phyloP scores from a whole-genome alignment of 2,113 vertebrate species.

The Oncorhynchus mykiss region DNA sequence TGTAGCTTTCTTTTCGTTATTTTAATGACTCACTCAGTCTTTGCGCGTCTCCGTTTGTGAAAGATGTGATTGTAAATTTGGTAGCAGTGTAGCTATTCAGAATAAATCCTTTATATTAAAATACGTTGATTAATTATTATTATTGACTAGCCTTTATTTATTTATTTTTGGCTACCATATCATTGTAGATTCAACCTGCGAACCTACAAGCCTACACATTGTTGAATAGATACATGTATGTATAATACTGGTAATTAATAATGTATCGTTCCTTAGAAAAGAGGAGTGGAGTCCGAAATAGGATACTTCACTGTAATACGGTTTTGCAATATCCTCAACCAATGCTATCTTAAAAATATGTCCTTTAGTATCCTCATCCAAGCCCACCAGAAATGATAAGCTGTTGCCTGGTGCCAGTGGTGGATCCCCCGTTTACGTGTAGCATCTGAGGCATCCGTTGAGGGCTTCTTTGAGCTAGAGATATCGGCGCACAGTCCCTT shows the following conservation, averaged over 20 bases:
- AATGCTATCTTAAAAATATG: background rate
- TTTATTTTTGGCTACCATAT: conserved; percentile 29
- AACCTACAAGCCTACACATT: conserved; percentile 34
- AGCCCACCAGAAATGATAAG: conserved; percentile 15
- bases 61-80: background rate
- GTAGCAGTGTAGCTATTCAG: conserved; percentile 5
- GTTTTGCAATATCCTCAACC: conserved; percentile 34
- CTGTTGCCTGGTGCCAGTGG: conserved; percentile 43
- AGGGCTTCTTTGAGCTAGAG: conserved; percentile 37
- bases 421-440: conserved; percentile 46
- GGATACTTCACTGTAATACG: conserved; percentile 50
- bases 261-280: conserved; percentile 54
- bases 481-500: conserved; percentile 37
- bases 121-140: conserved; percentile 5
- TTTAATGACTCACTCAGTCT: background rate
- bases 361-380: conserved; percentile 28
- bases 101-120: background rate
- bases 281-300: background rate
- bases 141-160: conserved; percentile 29
- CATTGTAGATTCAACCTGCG: conserved; percentile 32
- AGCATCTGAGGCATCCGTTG: conserved; percentile 57
- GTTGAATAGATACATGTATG: background rate
- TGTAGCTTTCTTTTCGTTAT: background rate
- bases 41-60: conserved; percentile 1
- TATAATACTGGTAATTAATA: conserved; percentile 43